A percentile compares a stretch with the other conserved stretches of the same genome.
Conservation (phyloP, 2,888 invertebrate species). For the Ditula angustiorana region DNA sequence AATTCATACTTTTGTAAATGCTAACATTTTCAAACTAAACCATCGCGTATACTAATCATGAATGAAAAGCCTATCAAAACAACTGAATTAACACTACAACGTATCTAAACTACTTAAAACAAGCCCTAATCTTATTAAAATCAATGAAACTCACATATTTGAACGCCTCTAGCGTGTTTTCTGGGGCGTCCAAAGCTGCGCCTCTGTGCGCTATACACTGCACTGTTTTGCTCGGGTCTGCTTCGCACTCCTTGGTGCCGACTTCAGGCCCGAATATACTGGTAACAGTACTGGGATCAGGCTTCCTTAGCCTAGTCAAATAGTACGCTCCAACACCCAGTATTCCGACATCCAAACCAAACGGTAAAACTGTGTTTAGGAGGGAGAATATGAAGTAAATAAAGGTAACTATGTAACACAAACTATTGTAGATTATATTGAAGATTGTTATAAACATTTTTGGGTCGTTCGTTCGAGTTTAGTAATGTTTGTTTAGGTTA, state of each 20-base stretch:
- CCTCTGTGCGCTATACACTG: conserved; percentile 91
- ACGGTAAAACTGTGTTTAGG: conserved; percentile 72
- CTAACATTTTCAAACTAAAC: not conserved
- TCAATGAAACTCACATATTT: conserved; percentile 83
- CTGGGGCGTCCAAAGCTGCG: conserved; percentile 91
- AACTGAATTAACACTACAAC: not conserved
- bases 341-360: conserved; percentile 71
- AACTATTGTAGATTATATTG: conserved; percentile 56
- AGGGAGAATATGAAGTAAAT: conserved; percentile 60
- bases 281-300: conserved; percentile 66
- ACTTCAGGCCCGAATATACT: conserved; percentile 85
- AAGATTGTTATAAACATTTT: conserved; percentile 69
- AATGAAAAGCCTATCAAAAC: not conserved
- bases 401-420: conserved; percentile 59
- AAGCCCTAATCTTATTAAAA: conserved; percentile 21
- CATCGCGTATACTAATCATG: not conserved
- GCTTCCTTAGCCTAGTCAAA: conserved; percentile 67
- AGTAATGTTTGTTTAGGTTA: conserved; percentile 55
- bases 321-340: conserved; percentile 69
- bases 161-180: conserved; percentile 91
- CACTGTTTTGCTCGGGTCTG: conserved; percentile 77
- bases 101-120: not conserved
- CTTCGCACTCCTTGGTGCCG: conserved; percentile 69
- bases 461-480: conserved; percentile 63
- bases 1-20: too few species aligned